These are phyloP conservation scores for Ptycholaimellus sp. DNA, from an alignment of 2,888 invertebrate genomes.

Conservation along the genomic window DNA sequence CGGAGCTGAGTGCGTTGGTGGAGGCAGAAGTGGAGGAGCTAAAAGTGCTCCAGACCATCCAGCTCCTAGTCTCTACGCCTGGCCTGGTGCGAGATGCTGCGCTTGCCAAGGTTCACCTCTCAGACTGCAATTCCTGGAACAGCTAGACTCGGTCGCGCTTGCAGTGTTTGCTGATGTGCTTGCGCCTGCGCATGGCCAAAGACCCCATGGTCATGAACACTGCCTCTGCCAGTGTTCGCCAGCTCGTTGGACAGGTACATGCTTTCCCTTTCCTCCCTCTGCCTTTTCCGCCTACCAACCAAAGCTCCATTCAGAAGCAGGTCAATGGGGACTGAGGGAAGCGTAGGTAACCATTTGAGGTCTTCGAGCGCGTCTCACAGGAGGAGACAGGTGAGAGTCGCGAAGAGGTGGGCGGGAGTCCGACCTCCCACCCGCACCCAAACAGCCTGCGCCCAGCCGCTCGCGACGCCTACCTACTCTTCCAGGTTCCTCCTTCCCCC, in stretches of 20 bases:
- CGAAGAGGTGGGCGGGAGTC: neutral
- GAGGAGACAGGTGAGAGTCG: slow-evolving; percentile 21
- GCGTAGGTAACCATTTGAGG: slow-evolving; percentile 7
- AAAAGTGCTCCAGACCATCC: slow-evolving; percentile 80
- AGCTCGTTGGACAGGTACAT: slow-evolving; percentile 50
- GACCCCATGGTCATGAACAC: slow-evolving; percentile 85
- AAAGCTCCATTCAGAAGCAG: neutral
- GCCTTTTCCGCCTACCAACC: neutral
- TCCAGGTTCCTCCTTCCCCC: slow-evolving; percentile 41
- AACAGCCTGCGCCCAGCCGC: slow-evolving; percentile 16
- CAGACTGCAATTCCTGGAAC: too few species aligned
- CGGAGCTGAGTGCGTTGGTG: slow-evolving; percentile 73
- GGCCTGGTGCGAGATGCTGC: slow-evolving; percentile 77
- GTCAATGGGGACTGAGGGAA: neutral
- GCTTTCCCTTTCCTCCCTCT: neutral
- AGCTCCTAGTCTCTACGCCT: slow-evolving; percentile 76
- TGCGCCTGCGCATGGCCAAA: slow-evolving; percentile 78
- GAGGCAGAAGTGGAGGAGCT: slow-evolving; percentile 82
- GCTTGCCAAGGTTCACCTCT: slow-evolving; percentile 49
- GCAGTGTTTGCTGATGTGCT: slow-evolving; percentile 73
- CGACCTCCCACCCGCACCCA: neutral
- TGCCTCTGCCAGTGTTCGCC: slow-evolving; percentile 85
- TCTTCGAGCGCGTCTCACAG: slow-evolving; percentile 32
- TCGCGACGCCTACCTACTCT: slow-evolving; percentile 69
- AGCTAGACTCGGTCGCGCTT: too few species aligned